Percentiles rank a stretch among this genome's conserved stretches.
Conservation (phyloP, 2,113 vertebrate genomes). For the Diphyllodes magnificus region DNA sequence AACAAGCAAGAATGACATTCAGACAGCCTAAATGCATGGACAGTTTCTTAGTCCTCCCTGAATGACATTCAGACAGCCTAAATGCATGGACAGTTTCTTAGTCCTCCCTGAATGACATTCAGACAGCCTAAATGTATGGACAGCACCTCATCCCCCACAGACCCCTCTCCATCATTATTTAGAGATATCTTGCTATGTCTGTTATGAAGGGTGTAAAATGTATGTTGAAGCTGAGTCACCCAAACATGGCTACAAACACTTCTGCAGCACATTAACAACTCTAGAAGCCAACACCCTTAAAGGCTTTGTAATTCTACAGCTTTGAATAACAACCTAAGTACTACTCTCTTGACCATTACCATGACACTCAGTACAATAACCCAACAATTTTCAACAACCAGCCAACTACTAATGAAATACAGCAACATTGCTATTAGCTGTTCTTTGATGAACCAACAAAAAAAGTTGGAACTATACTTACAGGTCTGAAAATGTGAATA, state of each 20-base stretch:
- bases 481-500: conserved; percentile 90
- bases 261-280: neutral
- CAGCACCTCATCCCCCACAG: neutral
- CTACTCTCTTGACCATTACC: neutral
- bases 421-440: neutral
- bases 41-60: neutral
- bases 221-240: neutral
- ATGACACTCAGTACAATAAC: neutral
- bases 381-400: neutral
- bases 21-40: neutral
- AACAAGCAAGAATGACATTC: neutral
- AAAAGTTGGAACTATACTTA: conserved; percentile 48
- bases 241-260: neutral
- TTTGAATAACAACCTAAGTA: neutral
- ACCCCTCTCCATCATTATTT: neutral
- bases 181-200: neutral
- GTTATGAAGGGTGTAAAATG: neutral
- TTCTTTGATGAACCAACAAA: neutral
- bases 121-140: neutral
- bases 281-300: neutral
- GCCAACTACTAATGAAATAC: neutral
- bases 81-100: neutral
- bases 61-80: neutral
- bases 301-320: neutral
- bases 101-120: neutral